phyloP scores from a whole-genome alignment of 2,888 invertebrate genomes.

The Sarcophaga rosellei region DNA sequence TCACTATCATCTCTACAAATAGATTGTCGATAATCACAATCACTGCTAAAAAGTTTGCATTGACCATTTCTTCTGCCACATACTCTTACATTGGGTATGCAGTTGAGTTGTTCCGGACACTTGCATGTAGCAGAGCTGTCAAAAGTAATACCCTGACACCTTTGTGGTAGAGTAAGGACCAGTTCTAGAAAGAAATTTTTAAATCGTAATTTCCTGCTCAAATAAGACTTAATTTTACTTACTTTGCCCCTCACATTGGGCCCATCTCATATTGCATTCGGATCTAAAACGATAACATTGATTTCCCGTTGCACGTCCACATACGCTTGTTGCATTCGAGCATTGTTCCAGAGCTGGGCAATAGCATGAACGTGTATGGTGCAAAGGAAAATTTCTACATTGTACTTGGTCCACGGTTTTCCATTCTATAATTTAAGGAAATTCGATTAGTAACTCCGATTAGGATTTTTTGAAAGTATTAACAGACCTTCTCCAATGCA shows the following conservation, averaged over 20 bases:
- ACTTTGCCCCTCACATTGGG: constrained; percentile 36
- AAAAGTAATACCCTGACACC: constrained; percentile 31
- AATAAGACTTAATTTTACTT: neutral
- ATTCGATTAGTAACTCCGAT: neutral
- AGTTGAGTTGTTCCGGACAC: constrained; percentile 28
- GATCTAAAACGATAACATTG: constrained; percentile 26
- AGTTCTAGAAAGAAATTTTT: constrained; percentile 18
- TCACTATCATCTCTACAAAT: constrained; percentile 37
- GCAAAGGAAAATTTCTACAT: constrained; percentile 21
- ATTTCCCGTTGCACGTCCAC: constrained; percentile 3
- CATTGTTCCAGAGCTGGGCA: constrained; percentile 43
- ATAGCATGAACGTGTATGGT: constrained; percentile 33
- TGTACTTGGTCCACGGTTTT: constrained; percentile 23
- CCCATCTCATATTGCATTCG: constrained; percentile 37
- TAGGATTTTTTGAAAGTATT: neutral
- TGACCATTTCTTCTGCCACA: constrained; percentile 15
- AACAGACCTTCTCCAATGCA: constrained; percentile 40
- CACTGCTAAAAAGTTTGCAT: constrained; percentile 45
- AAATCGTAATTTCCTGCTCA: neutral
- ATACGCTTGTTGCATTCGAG: constrained; percentile 47
- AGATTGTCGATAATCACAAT: constrained; percentile 30
- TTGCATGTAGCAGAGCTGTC: neutral
- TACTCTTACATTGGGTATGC: neutral
- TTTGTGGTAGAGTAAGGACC: neutral
- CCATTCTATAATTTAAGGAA: constrained; percentile 16